Evolutionary conservation across 2,797 vertebrate species (phyloP).

Genomic region (Cynopterus sphinx): DNA sequence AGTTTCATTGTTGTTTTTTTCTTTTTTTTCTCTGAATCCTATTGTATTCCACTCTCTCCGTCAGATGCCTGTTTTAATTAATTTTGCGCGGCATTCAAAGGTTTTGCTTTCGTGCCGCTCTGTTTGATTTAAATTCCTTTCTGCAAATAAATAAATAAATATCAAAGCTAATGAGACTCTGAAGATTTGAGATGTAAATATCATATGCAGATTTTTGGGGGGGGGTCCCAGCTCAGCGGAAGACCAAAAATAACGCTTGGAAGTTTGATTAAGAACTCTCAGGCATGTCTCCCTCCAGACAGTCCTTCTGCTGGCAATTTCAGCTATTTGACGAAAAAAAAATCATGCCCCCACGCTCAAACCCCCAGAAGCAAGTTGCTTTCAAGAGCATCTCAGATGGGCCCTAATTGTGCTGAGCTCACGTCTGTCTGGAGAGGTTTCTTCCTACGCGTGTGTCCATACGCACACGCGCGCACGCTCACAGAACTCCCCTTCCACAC

Average conservation of each 20-base stretch:
- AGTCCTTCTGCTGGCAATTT: slow-evolving; percentile 30
- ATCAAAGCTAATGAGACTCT: slow-evolving; percentile 87
- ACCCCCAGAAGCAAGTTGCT: slow-evolving; percentile 1
- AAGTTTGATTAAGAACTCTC: slow-evolving; percentile 85
- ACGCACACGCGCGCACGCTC: background rate
- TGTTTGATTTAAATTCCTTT: slow-evolving; percentile 79
- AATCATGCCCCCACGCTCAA: background rate
- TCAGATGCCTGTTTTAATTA: slow-evolving; percentile 78
- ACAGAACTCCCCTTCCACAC: background rate
- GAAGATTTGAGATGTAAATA: slow-evolving; percentile 86
- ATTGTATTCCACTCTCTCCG: slow-evolving; percentile 58
- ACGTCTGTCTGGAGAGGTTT: background rate
- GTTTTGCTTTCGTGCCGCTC: slow-evolving; percentile 78
- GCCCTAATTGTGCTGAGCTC: background rate
- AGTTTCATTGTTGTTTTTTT: slow-evolving; percentile 56
- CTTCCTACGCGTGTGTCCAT: background rate
- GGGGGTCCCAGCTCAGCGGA: slow-evolving; percentile 81
- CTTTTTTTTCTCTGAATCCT: background rate
- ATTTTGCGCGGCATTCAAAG: slow-evolving; percentile 82
- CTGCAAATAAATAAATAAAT: slow-evolving; percentile 71
- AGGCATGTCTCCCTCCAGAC: slow-evolving; percentile 39
- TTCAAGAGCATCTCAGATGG: background rate
- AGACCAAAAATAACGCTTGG: slow-evolving; percentile 82
- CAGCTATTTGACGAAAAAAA: slow-evolving; percentile 19
- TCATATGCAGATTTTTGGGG: slow-evolving; percentile 85